Evolutionary conservation across 2,113 vertebrate genomes (phyloP).

Genomic region (Ondatra zibethicus): DNA sequence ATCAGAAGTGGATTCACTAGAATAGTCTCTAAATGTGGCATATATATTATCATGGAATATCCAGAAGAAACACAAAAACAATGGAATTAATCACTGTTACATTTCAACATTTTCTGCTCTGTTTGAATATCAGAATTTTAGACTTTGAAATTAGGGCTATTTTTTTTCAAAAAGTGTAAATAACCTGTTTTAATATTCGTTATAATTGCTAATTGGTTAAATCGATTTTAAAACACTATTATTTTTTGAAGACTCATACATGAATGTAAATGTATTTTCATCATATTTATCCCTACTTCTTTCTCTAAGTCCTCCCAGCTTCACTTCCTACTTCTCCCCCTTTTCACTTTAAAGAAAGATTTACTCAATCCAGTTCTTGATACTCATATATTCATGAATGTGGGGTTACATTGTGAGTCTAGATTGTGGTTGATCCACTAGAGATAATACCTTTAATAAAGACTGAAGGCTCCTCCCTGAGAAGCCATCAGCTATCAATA

Average conservation of each 20-base stretch:
- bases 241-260: too few relatives aligned
- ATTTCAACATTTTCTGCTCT: not conserved
- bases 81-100: not conserved
- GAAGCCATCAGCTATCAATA: not conserved
- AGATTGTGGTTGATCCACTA: not conserved
- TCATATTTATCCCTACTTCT: not conserved
- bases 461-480: not conserved
- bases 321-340: not conserved
- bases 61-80: not conserved
- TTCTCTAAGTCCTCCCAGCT: not conserved
- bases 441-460: not conserved
- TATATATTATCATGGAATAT: not conserved
- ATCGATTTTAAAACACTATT: not conserved
- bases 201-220: not conserved
- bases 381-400: not conserved
- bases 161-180: not conserved
- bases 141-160: not conserved
- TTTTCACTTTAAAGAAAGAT: not conserved
- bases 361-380: not conserved
- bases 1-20: not conserved
- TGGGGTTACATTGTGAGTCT: too few relatives aligned
- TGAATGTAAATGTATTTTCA: not conserved
- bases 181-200: not conserved
- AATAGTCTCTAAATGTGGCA: not conserved
- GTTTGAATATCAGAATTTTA: slow-evolving; percentile 25